A percentile compares a stretch with the other conserved stretches of the same genome.
phyloP scores from a whole-genome alignment of 2,113 vertebrate species.

The Panthera leo region DNA sequence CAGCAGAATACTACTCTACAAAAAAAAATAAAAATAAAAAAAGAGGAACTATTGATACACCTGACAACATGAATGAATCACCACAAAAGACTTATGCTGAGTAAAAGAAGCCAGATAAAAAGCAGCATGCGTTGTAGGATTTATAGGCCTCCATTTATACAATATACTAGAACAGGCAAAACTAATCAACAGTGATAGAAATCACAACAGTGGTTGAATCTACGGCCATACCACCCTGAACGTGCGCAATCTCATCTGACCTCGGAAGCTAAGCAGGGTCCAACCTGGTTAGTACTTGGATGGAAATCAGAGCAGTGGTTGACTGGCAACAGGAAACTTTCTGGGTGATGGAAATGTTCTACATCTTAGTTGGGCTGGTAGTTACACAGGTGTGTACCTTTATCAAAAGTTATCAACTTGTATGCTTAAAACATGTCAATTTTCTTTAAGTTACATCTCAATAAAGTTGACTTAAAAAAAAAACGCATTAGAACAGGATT shows the following conservation, averaged over 20 bases:
- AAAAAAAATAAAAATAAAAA: neutral
- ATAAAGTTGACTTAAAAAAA: neutral
- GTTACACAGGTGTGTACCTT: neutral
- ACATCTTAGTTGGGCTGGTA: neutral
- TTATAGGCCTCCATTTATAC: neutral
- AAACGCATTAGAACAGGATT: neutral
- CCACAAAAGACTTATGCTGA: neutral
- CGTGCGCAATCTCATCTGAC: no score
- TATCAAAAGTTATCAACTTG: neutral
- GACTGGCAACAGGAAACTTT: neutral
- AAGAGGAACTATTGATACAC: neutral
- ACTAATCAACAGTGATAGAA: neutral
- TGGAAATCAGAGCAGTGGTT: neutral
- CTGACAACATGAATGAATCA: neutral
- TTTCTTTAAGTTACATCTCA: neutral
- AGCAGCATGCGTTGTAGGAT: neutral
- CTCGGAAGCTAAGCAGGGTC: no score
- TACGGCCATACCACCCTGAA: no score
- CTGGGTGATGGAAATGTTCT: neutral
- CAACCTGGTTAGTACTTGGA: no score
- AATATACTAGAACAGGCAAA: neutral
- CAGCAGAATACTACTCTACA: neutral
- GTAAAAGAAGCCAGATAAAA: constrained; percentile 5
- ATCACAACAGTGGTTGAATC: neutral
- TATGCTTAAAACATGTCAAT: neutral